Evolutionary conservation across 2,888 invertebrate species (phyloP), one percentile per base, ranked within the genome.

Genomic region (Lysandra coridon): DNA sequence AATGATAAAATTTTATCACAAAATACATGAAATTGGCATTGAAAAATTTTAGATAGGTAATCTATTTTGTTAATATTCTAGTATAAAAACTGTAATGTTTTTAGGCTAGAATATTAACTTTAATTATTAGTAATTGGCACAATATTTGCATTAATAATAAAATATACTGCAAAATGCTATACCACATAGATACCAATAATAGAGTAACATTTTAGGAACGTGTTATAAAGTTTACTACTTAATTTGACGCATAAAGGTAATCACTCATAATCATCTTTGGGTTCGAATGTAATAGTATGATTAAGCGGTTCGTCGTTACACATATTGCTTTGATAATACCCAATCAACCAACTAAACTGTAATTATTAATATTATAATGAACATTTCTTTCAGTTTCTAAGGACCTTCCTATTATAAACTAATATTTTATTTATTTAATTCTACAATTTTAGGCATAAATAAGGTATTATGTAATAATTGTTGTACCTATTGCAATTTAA

Each of bases 381-480:
- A 44, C n/a, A 74, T 74, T 74, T 74, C n/a, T 74, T 44, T 74
- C 74, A 74, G 40, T 74, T 74, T n/a, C 40, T 7, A 44, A 44
- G 23, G 40, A 73, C 64, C 64, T 64, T 30, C 4, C 12, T 69
- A 69, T 69, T 69, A 69, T 69, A 37, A 69, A 5, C 12, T 69
- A 33, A 69, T 69, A 69, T 69, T 69, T 33, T 69, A 69, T 33
- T 69, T 69, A 69, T 69, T 69, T 64, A 64, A 64, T 33, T 69
- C 69, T 69, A 69, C 23, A 3, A 64, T 64, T 30, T 30, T 64
- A 30, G 30, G 12, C 64, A 64, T 62, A 64, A 64, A 30, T 64
- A 64, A 64, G 30, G 23, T 64, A 64, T 64, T 64, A 64, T 64
- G 12, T 30, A 64, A 30, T 30, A 64, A 30, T 10, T 64, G 57